Evolutionary conservation across 1,140 invertebrate species (phyloP).

Genomic region (Trichonephila clavata): DNA sequence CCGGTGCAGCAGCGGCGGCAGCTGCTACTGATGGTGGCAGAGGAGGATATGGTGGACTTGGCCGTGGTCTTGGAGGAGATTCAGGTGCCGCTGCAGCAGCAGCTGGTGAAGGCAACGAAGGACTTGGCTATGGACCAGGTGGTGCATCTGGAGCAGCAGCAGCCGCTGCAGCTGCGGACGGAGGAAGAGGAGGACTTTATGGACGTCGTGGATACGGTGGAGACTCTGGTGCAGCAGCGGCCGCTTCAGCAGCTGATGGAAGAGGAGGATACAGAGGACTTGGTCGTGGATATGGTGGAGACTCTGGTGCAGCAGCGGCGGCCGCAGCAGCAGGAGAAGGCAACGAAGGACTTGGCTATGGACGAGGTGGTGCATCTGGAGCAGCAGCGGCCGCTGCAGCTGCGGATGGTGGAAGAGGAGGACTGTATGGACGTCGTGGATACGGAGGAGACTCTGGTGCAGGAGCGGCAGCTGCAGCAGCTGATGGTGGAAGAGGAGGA

Average conservation of each 20-base stretch:
- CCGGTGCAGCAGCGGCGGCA: neutral
- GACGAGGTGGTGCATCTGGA: neutral
- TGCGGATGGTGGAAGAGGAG: neutral
- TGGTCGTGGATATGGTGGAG: neutral
- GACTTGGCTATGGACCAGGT: no score
- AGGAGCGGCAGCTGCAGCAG: neutral
- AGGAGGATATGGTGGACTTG: neutral
- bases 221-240: no score
- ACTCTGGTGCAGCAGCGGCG: neutral
- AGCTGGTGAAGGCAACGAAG: no score
- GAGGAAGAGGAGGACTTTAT: no score
- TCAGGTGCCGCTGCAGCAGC: neutral
- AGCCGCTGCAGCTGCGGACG: no score
- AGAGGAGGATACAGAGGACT: no score
- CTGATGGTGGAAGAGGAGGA: neutral
- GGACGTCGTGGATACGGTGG: no score
- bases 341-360: neutral
- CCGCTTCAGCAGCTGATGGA: no score
- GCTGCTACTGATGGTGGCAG: neutral
- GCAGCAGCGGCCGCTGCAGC: neutral
- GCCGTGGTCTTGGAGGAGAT: neutral
- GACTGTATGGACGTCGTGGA: neutral
- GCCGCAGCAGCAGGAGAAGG: neutral
- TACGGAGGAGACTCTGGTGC: neutral
- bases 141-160: no score